Base-by-base conservation (phyloP, 2,797 vertebrate genomes). In the Argentina silus region DNA sequence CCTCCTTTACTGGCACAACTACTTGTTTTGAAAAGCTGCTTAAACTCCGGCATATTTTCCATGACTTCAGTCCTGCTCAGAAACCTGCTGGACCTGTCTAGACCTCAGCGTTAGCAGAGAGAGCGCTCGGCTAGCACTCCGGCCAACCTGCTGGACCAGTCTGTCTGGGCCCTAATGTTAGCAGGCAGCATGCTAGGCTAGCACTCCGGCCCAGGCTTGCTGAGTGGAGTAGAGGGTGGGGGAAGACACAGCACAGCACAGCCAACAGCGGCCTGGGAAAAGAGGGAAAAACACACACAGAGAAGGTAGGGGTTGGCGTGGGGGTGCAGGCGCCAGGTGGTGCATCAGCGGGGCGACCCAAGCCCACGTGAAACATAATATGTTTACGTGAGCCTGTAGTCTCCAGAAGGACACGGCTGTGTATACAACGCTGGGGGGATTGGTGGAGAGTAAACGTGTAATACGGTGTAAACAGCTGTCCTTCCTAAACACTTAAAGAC, bases 11-110 rank as follows among this genome's bases (percentile, higher is more conserved):
- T 85, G 85, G 87, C 87, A 79, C 82, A 74, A 73, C 73, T 85
- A 85, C 86, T 89, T 94, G 93, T 93, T 94, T 93, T 90, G 89
- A 93, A 88, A 87, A 89, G 86, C 85, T 84, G 85, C 89, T 88
- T 93, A 95, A 93, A 94, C 92, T 90, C 78, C 81, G 83, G 83
- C 85, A 92, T 93, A 92, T 92, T 94, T 95, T 94, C 93, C 94
- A 94, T 94, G 90, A 94, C 92, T 93, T 93, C 92, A 93, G 89
- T 77, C 78, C 76, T 80, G 75, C 77, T 50, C 74, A 79, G 70
- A 71, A 77, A 72, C 67, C 62, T 48, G 56, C 21, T 61, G n/a
- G 45, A 45, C 27, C 51, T 43, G 5, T 43, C 5, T 59, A 15
- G 27, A 36, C 48, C 23, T n/a, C 17, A 42, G 14, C 15, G 6